Evolutionary conservation across 2,797 vertebrate genomes (phyloP).

Genomic region (Fundulus diaphanus): DNA sequence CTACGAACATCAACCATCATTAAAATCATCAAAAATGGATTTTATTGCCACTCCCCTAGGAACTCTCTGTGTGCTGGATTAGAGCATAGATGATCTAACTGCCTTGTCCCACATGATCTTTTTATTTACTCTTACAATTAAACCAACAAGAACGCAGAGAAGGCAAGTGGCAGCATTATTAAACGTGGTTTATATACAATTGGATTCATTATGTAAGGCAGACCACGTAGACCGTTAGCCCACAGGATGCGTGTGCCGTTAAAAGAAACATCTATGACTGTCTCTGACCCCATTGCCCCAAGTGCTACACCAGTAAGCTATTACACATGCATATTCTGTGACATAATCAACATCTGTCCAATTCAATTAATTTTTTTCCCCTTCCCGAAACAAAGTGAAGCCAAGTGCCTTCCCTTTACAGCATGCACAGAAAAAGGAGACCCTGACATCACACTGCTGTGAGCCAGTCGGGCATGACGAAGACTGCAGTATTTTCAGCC

Average conservation of each 20-base stretch:
- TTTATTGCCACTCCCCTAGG: conserved; percentile 17
- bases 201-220: conserved; percentile 16
- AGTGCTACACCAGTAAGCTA: conserved; percentile 10
- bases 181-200: neutral
- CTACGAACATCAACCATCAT: conserved; percentile 34
- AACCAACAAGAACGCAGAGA: conserved; percentile 25
- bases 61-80: conserved; percentile 17
- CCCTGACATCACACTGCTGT: conserved; percentile 64
- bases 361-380: conserved; percentile 23
- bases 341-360: conserved; percentile 23
- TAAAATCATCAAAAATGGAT: conserved; percentile 30
- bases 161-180: neutral
- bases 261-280: conserved; percentile 21
- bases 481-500: conserved; percentile 67
- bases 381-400: conserved; percentile 36
- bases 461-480: conserved; percentile 59
- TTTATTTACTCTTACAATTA: conserved; percentile 4
- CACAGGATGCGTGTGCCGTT: conserved; percentile 10
- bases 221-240: neutral
- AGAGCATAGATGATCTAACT: conserved; percentile 8
- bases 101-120: neutral
- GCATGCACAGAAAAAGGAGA: conserved; percentile 24
- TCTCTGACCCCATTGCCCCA: conserved; percentile 30
- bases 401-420: conserved; percentile 49
- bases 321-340: conserved; percentile 6